Conservation (phyloP, 2,113 vertebrate species). For the Dromas ardeola region DNA sequence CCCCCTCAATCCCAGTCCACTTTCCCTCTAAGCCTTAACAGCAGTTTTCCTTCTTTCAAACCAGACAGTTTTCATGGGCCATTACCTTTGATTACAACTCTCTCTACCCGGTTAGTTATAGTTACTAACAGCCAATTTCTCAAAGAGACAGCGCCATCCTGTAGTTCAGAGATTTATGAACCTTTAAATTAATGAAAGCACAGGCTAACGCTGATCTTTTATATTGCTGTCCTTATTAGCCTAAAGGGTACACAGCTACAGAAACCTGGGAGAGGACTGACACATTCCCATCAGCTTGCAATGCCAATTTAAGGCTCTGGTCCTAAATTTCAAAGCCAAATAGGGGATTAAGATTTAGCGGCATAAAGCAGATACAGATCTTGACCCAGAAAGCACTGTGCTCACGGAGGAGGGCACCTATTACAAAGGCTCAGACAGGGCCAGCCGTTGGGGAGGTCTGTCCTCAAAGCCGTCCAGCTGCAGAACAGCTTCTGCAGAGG, state of each 20-base stretch:
- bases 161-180: conserved; percentile 32
- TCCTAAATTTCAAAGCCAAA: conserved; percentile 8
- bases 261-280: background rate
- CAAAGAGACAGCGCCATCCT: background rate
- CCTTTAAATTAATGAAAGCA: conserved; percentile 47
- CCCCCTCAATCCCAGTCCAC: conserved; percentile 3
- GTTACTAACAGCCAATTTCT: conserved; percentile 39
- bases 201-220: conserved; percentile 4
- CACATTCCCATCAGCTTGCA: background rate
- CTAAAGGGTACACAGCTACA: background rate
- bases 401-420: background rate
- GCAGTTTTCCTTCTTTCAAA: conserved; percentile 29
- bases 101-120: conserved; percentile 27
- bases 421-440: background rate
- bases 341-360: background rate
- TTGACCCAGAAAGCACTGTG: background rate
- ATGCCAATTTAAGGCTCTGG: conserved; percentile 11
- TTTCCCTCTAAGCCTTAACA: background rate
- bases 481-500: background rate
- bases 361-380: background rate
- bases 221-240: background rate
- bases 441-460: background rate
- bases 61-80: conserved; percentile 58
- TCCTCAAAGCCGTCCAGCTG: background rate
- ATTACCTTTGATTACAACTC: conserved; percentile 59